phyloP scores from a whole-genome alignment of 2,888 invertebrate species.

The Drosophila acutilabella region DNA sequence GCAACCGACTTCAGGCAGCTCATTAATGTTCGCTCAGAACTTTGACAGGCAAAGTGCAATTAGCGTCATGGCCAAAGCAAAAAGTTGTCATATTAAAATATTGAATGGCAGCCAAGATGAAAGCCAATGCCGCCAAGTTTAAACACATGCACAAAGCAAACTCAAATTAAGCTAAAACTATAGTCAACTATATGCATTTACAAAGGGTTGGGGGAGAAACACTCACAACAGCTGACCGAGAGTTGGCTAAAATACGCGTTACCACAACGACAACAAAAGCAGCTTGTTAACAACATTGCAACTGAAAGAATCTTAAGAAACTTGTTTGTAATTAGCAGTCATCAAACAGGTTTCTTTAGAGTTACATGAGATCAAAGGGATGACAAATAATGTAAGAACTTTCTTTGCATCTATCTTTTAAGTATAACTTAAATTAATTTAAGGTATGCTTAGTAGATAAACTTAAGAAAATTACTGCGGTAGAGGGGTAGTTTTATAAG shows the following conservation, averaged over 20 bases:
- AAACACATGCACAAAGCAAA: conserved; percentile 20
- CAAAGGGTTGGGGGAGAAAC: conserved; percentile 6
- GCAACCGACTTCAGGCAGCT: conserved; percentile 43
- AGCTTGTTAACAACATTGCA: conserved; percentile 8
- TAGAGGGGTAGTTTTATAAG: too few relatives aligned
- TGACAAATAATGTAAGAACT: background rate
- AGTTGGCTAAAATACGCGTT: background rate
- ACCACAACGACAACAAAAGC: background rate
- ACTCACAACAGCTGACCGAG: conserved; percentile 2
- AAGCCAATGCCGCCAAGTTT: conserved; percentile 18
- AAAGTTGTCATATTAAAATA: conserved; percentile 79
- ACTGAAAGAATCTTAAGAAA: conserved; percentile 1
- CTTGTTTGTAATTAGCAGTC: conserved; percentile 1
- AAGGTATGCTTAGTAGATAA: too few relatives aligned
- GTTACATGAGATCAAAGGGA: background rate
- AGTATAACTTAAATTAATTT: too few relatives aligned
- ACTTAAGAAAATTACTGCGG: too few relatives aligned
- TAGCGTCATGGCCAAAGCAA: conserved; percentile 64
- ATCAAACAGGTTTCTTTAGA: background rate
- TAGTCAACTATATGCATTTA: conserved; percentile 9
- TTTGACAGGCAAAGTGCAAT: conserved; percentile 76
- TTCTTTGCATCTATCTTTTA: background rate
- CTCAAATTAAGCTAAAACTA: conserved; percentile 12
- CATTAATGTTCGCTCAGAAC: conserved; percentile 73
- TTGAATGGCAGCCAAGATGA: conserved; percentile 66